phyloP scores from a whole-genome alignment of 2,113 vertebrate species.

The Aramus guarauna region DNA sequence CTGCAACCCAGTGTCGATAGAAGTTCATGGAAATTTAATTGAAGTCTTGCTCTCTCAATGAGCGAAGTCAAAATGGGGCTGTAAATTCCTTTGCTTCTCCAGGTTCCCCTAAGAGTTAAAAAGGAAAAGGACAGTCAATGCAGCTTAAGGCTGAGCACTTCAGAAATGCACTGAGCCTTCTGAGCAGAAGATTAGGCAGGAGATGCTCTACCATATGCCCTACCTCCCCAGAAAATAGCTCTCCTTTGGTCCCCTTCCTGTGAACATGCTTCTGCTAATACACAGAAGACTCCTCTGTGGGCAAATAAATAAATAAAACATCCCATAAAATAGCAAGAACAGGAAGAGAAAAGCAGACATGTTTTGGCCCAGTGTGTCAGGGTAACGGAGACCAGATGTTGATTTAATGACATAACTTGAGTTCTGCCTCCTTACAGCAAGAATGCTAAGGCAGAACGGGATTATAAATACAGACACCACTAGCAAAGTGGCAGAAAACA shows the following conservation, averaged over 20 bases:
- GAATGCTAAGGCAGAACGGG: background rate
- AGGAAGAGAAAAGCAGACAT: background rate
- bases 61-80: background rate
- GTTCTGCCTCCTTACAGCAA: background rate
- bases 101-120: background rate
- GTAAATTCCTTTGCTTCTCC: background rate
- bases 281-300: background rate
- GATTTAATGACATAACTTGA: background rate
- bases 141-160: background rate
- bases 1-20: background rate
- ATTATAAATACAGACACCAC: background rate
- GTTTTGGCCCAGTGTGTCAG: background rate
- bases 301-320: background rate
- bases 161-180: background rate
- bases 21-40: background rate
- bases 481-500: background rate
- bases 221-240: background rate
- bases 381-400: background rate
- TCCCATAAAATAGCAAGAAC: background rate
- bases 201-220: background rate
- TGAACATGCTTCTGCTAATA: background rate
- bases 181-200: background rate
- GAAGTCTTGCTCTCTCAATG: background rate
- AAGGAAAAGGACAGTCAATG: background rate
- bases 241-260: background rate